These are phyloP conservation scores for Punctoribates punctum DNA, from an alignment of 2,888 invertebrate genomes.

Conservation along the genomic window DNA sequence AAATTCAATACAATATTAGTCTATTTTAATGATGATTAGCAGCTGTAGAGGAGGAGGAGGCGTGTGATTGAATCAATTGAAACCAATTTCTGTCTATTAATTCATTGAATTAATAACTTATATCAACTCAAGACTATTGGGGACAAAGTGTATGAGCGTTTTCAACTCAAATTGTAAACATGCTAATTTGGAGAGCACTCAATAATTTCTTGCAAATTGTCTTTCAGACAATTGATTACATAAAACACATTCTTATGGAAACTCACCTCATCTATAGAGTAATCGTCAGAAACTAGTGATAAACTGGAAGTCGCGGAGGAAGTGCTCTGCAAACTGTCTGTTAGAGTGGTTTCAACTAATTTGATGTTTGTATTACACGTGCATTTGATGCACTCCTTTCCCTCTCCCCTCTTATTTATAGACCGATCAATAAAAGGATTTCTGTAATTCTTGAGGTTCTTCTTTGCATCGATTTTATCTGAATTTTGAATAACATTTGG, in stretches of 20 bases:
- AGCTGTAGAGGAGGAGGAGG: conserved; percentile 25
- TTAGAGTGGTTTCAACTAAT: conserved; percentile 14
- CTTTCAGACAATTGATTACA: neutral
- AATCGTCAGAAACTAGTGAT: neutral
- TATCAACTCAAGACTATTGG: neutral
- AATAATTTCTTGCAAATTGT: neutral
- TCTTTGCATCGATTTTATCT: neutral
- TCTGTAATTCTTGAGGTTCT: neutral
- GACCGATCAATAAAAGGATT: conserved; percentile 24
- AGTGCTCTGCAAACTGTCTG: neutral
- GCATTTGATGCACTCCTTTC: neutral
- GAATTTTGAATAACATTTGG: conserved; percentile 14
- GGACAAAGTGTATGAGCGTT: neutral
- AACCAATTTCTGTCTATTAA: conserved; percentile 19
- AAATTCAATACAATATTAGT: neutral
- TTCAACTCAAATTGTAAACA: neutral
- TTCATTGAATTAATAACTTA: conserved; percentile 1
- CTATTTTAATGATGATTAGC: conserved; percentile 29
- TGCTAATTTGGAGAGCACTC: neutral
- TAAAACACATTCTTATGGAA: neutral
- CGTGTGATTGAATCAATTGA: conserved; percentile 30
- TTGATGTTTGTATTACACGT: conserved; percentile 24
- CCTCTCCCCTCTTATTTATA: neutral
- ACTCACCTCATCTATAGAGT: conserved; percentile 18
- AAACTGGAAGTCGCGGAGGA: neutral